Conservation (phyloP, 2,797 vertebrate genomes). For the Aeoliscus strigatus region DNA sequence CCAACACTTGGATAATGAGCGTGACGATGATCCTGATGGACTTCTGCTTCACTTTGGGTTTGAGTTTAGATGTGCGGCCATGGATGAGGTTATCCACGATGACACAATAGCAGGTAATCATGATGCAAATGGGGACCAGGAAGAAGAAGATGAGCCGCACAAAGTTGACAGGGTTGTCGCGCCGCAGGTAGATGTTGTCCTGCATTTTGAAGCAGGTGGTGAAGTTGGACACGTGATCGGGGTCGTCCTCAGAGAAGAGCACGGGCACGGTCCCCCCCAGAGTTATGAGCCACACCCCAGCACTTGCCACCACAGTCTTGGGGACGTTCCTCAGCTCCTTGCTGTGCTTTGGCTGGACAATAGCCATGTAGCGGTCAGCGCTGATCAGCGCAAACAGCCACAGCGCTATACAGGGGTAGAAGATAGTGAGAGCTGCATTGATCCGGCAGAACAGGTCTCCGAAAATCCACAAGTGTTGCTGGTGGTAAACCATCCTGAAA, state of each 20-base stretch:
- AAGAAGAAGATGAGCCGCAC: constrained; percentile 88
- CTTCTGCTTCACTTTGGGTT: constrained; percentile 93
- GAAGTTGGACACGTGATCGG: constrained; percentile 77
- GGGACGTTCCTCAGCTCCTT: constrained; percentile 89
- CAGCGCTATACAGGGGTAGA: constrained; percentile 92
- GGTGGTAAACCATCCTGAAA: constrained; percentile 85
- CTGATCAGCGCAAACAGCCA: constrained; percentile 95
- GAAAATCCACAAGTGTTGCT: constrained; percentile 83
- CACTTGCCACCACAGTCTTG: constrained; percentile 82
- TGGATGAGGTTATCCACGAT: constrained; percentile 89
- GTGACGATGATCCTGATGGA: constrained; percentile 93
- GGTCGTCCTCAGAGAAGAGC: constrained; percentile 78
- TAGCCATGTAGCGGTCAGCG: constrained; percentile 92
- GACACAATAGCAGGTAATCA: constrained; percentile 88
- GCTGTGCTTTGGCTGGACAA: constrained; percentile 88
- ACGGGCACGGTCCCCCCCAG: constrained; percentile 79
- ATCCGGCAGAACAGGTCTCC: constrained; percentile 86
- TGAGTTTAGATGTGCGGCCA: constrained; percentile 88
- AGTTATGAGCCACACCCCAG: constrained; percentile 88
- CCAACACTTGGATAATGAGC: constrained; percentile 84
- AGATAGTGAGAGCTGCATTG: constrained; percentile 81
- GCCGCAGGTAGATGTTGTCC: constrained; percentile 84
- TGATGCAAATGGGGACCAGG: constrained; percentile 86
- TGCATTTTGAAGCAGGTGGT: constrained; percentile 89
- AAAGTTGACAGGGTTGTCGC: constrained; percentile 79